These are phyloP conservation scores for Miopithecus talapoin DNA, from an alignment of 2,797 vertebrate genomes.

Conservation along the genomic window DNA sequence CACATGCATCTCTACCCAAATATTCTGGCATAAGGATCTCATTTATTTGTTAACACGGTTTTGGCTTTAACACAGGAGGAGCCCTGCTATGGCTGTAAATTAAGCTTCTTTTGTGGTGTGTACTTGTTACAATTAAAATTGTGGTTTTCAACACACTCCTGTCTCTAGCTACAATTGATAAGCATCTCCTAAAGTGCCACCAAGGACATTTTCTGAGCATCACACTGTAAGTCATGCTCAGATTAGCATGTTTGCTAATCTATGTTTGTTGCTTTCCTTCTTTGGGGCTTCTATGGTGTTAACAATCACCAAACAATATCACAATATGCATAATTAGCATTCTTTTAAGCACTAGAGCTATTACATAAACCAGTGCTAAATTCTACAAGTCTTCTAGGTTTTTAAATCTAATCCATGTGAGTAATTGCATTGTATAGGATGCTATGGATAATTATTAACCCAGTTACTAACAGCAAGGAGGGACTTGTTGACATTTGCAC, in stretches of 20 bases:
- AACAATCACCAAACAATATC: background rate
- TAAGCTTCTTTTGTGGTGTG: background rate
- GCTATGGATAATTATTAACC: background rate
- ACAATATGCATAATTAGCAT: background rate
- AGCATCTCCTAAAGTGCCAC: background rate
- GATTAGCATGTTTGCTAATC: background rate
- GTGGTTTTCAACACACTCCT: background rate
- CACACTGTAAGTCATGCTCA: background rate
- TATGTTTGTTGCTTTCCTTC: background rate
- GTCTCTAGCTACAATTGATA: background rate
- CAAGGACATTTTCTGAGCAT: background rate
- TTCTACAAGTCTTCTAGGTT: background rate
- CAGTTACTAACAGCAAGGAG: background rate
- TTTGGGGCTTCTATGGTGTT: background rate
- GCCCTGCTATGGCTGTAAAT: background rate
- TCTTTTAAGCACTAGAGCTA: background rate
- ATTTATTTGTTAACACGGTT: background rate
- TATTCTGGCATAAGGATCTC: background rate
- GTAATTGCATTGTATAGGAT: background rate
- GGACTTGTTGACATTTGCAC: background rate
- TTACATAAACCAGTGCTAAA: background rate
- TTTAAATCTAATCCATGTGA: background rate
- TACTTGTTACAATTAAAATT: background rate
- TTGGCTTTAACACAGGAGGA: background rate
- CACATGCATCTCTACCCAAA: background rate